Evolutionary conservation across 2,888 invertebrate species (phyloP), one percentile per base, ranked within the genome.

Genomic region (Nudaria mundana): DNA sequence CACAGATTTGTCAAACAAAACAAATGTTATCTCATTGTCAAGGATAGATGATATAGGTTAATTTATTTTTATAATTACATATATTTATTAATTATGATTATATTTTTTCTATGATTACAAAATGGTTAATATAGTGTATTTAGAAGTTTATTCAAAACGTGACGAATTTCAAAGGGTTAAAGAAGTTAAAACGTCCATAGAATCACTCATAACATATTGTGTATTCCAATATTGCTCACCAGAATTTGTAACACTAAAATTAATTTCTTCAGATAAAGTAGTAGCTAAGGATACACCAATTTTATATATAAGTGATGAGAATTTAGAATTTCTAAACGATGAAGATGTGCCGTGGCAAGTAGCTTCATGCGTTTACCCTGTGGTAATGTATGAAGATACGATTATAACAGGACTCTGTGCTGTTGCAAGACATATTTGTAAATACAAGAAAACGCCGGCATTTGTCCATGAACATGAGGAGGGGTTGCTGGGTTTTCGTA

Each of bases 371-470:
- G 77, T 89, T 16, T 89, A 93, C 60, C 96, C 96, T 20, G 91
- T 92, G 6, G 89, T 93, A 29, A 79, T 91, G 32, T 86, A 86
- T 43, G 87, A 90, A 39, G 90, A 90, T 40, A 91, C 91, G 10
- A 91, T 93, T 34, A 91, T 95, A 34, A 94, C 95, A 5, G 97
- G 96, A 0, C 76, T 96, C 5, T 95, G 95, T 76, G 93, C 94
- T 1, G 95, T 95, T 0, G 80, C 81, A 1, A 68, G 89, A 37
- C 80, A 85, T 43, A 76, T 89, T 20, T 71, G 75, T 45, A 74
- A 76, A 44, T 66, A 66, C 37, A 72, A 66, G 33, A 51, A 57
- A 5, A 38, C 52, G 6, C 24, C 47, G 0, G 49, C 37, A 4
- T 57, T 66, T 25, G 7, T 40, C 2, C 55, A 66, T 13, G 86